These are phyloP conservation scores for Lonchura striata DNA, from an alignment of 2,113 vertebrate species.

Conservation along the genomic window DNA sequence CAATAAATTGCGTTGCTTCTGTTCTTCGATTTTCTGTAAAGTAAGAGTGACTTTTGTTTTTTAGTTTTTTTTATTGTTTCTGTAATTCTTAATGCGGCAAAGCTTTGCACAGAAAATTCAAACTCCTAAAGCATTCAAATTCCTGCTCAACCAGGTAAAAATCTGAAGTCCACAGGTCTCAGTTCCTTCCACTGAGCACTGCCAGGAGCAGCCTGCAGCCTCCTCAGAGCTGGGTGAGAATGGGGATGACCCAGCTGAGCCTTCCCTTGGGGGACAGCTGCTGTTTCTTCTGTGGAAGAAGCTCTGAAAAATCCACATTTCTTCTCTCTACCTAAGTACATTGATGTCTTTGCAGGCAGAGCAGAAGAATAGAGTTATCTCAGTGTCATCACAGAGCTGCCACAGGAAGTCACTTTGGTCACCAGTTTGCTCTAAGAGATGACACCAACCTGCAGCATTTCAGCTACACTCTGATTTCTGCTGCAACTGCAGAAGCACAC, in stretches of 20 bases:
- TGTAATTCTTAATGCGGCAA: neutral
- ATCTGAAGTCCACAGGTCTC: neutral
- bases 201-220: neutral
- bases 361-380: neutral
- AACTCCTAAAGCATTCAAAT: neutral
- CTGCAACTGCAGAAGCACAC: neutral
- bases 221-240: too few relatives aligned
- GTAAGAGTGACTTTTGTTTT: neutral
- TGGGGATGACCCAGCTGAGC: neutral
- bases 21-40: neutral
- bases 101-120: neutral
- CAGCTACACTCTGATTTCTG: neutral
- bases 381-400: neutral
- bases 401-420: neutral
- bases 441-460: neutral
- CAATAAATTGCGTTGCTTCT: neutral
- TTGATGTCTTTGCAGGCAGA: neutral
- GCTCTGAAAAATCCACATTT: neutral
- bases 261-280: neutral
- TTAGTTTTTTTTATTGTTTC: neutral
- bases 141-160: neutral
- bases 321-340: neutral
- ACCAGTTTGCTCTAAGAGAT: neutral
- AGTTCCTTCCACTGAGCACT: neutral
- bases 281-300: neutral